phyloP scores from a whole-genome alignment of 2,888 invertebrate genomes.

The Pteria penguin region DNA sequence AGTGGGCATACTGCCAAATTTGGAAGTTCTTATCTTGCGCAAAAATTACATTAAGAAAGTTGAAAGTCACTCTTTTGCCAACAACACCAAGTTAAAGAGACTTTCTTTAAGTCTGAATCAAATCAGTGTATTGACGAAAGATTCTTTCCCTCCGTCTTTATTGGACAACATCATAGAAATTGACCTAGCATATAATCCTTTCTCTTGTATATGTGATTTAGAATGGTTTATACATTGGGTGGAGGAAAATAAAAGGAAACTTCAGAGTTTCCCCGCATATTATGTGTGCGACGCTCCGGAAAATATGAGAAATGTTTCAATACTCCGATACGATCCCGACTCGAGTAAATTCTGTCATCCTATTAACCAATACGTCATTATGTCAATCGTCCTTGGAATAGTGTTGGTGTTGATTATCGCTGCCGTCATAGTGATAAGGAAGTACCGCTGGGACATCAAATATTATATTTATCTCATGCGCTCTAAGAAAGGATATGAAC shows the following conservation, averaged over 20 bases:
- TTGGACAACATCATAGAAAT: conserved; percentile 75
- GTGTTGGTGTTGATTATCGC: conserved; percentile 51
- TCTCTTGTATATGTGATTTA: conserved; percentile 84
- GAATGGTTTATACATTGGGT: conserved; percentile 54
- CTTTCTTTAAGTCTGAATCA: conserved; percentile 12
- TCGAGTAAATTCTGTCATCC: conserved; percentile 11
- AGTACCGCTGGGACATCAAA: conserved; percentile 83
- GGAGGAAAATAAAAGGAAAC: neutral
- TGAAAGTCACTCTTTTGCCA: neutral
- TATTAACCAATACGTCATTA: neutral
- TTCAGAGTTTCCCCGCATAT: conserved; percentile 10
- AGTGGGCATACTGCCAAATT: neutral
- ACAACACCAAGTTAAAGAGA: neutral
- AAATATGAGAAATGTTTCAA: neutral
- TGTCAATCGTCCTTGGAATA: conserved; percentile 41
- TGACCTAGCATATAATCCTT: conserved; percentile 83
- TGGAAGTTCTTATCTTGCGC: neutral
- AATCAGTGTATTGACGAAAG: conserved; percentile 11
- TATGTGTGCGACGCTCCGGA: conserved; percentile 25
- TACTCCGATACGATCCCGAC: neutral
- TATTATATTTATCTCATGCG: conserved; percentile 79
- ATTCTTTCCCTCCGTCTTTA: conserved; percentile 30
- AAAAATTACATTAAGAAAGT: conserved; percentile 17
- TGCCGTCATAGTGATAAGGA: conserved; percentile 71
- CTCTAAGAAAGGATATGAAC: neutral